Evolutionary conservation across 2,113 vertebrate species (phyloP).

Genomic region (Columba livia): DNA sequence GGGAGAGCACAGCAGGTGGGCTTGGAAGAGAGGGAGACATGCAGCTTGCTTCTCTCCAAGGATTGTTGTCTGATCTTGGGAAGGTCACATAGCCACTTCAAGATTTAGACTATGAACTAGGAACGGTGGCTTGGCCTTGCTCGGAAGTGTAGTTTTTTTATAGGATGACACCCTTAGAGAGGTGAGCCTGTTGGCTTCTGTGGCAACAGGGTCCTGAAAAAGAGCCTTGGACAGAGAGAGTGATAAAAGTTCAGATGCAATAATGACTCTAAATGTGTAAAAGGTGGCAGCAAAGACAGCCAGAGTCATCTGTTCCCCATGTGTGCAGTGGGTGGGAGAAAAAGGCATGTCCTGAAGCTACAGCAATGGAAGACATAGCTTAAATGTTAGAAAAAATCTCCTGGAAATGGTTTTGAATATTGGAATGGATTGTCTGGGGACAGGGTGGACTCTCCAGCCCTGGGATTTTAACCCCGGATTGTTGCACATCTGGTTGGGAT

Average conservation of each 20-base stretch:
- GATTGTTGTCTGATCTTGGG: neutral
- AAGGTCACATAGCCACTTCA: neutral
- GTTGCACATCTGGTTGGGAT: slow-evolving; percentile 37
- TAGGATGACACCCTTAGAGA: neutral
- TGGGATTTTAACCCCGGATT: neutral
- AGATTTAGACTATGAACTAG: neutral
- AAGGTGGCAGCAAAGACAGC: neutral
- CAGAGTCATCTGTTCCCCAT: neutral
- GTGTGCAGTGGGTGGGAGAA: neutral
- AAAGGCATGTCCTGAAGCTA: neutral
- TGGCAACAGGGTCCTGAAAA: neutral
- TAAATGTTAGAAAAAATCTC: neutral
- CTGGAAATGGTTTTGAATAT: neutral
- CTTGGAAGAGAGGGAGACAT: neutral
- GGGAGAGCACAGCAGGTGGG: neutral
- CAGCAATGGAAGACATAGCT: neutral
- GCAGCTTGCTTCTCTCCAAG: neutral
- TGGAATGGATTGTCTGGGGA: slow-evolving; percentile 35
- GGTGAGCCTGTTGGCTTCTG: neutral
- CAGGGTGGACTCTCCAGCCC: slow-evolving; percentile 7
- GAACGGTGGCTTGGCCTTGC: neutral
- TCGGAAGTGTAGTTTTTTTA: neutral
- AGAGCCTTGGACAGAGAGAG: neutral
- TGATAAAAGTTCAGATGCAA: neutral
- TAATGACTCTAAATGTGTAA: neutral